Evolutionary conservation across 2,113 vertebrate species (phyloP).

Genomic region (Mormyrus iriodes): DNA sequence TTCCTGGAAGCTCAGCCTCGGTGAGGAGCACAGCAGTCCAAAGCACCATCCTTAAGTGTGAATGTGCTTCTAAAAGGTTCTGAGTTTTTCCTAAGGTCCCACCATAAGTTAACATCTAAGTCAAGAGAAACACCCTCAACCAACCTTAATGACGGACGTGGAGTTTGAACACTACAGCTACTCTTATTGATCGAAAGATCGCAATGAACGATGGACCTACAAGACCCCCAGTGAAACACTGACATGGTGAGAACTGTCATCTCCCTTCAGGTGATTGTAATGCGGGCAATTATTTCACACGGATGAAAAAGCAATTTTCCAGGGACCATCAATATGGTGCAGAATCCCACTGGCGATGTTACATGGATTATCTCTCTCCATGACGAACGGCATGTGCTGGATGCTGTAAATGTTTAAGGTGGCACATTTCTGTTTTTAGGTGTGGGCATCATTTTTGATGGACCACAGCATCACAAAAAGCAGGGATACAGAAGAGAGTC

Average conservation of each 20-base stretch:
- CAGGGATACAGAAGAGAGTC: background rate
- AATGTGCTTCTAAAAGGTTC: background rate
- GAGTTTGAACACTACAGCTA: background rate
- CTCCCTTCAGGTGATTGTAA: background rate
- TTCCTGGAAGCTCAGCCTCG: background rate
- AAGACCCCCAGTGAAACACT: background rate
- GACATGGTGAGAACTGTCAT: background rate
- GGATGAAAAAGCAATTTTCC: background rate
- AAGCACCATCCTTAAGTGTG: background rate
- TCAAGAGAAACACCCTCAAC: background rate
- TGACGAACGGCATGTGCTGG: background rate
- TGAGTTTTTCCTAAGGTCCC: background rate
- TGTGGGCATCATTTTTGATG: background rate
- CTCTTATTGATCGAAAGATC: background rate
- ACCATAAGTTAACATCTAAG: background rate
- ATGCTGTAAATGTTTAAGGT: background rate
- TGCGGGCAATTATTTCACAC: background rate
- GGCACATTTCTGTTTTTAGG: background rate
- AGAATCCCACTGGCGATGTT: slow-evolving; percentile 11
- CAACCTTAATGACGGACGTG: background rate
- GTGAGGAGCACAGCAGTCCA: background rate
- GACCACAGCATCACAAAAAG: background rate
- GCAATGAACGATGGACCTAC: background rate
- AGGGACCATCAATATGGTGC: slow-evolving; percentile 4
- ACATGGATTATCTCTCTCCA: slow-evolving; percentile 21